A percentile compares a stretch with the other conserved stretches of the same genome.
These are phyloP conservation scores for Dugesia japonica DNA, from an alignment of 2,888 invertebrate species.

Conservation along the genomic window DNA sequence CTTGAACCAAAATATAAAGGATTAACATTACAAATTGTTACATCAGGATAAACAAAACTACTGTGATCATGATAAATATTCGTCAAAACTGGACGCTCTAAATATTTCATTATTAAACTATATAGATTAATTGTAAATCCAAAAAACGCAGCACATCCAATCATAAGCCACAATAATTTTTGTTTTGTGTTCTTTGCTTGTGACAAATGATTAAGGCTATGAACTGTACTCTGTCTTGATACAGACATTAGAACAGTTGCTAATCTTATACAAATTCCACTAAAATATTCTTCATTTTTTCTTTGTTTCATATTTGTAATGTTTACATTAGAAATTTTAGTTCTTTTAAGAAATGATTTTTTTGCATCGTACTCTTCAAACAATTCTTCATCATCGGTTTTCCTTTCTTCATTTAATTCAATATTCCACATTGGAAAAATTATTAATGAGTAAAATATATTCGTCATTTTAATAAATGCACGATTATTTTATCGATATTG, in stretches of 20 bases:
- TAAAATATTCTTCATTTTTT: background rate
- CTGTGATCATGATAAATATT: conserved; percentile 28
- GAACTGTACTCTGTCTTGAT: conserved; percentile 23
- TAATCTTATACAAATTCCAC: background rate
- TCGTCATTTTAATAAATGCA: background rate
- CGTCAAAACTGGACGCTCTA: conserved; percentile 25
- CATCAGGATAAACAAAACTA: conserved; percentile 27
- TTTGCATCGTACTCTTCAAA: background rate
- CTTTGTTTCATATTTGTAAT: background rate
- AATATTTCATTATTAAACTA: conserved; percentile 24
- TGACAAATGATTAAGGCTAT: conserved; percentile 30
- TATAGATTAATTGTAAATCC: conserved; percentile 29
- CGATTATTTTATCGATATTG: background rate
- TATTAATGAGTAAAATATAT: background rate
- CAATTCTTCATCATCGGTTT: background rate
- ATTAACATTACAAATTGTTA: conserved; percentile 29
- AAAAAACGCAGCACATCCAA: background rate
- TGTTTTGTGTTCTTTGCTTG: conserved; percentile 24
- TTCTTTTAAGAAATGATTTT: background rate
- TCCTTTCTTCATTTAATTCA: background rate
- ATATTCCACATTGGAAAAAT: background rate
- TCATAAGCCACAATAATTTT: conserved; percentile 30
- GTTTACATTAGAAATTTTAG: background rate
- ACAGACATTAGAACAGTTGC: conserved; percentile 17
- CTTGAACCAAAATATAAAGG: conserved; percentile 24